These are phyloP conservation scores for Enteromius unitaeniatus DNA, from an alignment of 2,797 vertebrate species.

Conservation along the genomic window DNA sequence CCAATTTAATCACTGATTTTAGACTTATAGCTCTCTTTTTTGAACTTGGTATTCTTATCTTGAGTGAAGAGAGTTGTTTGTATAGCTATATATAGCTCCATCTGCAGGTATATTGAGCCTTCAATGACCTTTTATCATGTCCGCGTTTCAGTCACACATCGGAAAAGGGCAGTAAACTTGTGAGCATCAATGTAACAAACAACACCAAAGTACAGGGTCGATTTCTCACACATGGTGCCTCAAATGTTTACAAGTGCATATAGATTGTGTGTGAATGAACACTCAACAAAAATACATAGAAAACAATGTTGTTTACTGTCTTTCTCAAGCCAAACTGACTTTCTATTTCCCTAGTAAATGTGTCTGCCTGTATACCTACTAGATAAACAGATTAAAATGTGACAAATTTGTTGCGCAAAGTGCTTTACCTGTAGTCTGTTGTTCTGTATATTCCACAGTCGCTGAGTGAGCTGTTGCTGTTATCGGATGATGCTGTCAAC, in stretches of 20 bases:
- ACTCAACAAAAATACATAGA: neutral
- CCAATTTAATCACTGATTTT: constrained; percentile 15
- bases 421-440: constrained; percentile 10
- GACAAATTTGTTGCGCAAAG: neutral
- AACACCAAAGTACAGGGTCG: neutral
- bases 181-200: constrained; percentile 29
- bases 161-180: constrained; percentile 15
- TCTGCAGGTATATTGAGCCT: constrained; percentile 43
- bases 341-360: neutral
- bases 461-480: neutral
- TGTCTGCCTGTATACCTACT: neutral
- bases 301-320: neutral
- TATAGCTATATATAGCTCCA: constrained; percentile 7
- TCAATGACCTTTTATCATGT: constrained; percentile 40
- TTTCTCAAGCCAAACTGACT: neutral
- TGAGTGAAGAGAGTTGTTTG: constrained; percentile 35
- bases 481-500: neutral
- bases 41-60: constrained; percentile 40
- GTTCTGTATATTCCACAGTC: neutral
- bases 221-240: constrained; percentile 15
- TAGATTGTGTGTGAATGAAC: neutral
- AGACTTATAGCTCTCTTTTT: constrained; percentile 25
- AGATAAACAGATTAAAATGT: neutral
- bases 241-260: neutral
- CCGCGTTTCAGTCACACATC: constrained; percentile 15